Evolutionary conservation across 2,888 invertebrate genomes (phyloP).

Genomic region (Aphidoletes aphidimyza): DNA sequence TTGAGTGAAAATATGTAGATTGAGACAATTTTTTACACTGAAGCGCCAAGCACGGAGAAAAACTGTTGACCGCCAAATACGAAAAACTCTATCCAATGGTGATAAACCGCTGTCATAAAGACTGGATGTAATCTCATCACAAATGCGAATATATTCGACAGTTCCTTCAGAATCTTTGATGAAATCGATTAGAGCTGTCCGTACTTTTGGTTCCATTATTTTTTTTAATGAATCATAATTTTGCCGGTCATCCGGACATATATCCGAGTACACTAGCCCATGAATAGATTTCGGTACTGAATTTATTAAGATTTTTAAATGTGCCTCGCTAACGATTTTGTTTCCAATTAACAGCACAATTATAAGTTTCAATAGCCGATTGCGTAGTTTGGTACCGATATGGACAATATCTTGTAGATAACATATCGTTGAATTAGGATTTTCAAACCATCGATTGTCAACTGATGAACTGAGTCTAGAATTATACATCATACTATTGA

Average conservation of each 20-base stretch:
- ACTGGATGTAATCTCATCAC: background rate
- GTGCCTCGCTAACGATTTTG: background rate
- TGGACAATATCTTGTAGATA: background rate
- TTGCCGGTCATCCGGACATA: background rate
- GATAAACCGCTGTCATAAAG: background rate
- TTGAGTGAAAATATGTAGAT: background rate
- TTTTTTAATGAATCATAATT: background rate
- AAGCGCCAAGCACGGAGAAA: background rate
- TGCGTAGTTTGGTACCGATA: background rate
- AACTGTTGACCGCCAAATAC: background rate
- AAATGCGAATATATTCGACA: constrained; percentile 6
- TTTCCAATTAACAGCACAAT: background rate
- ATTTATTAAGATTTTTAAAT: background rate
- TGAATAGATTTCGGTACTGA: background rate
- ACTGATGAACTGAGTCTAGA: too few species aligned
- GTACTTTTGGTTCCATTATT: background rate
- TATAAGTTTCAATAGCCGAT: background rate
- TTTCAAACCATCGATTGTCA: too few species aligned
- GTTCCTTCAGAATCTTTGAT: background rate
- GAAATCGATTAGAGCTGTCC: background rate
- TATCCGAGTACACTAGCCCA: constrained; percentile 13
- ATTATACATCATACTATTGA: too few species aligned
- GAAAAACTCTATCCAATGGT: background rate
- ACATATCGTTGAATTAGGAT: background rate
- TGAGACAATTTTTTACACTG: background rate